Base-by-base conservation (phyloP, 1,140 invertebrate genomes). In the Sycobia sp. region DNA sequence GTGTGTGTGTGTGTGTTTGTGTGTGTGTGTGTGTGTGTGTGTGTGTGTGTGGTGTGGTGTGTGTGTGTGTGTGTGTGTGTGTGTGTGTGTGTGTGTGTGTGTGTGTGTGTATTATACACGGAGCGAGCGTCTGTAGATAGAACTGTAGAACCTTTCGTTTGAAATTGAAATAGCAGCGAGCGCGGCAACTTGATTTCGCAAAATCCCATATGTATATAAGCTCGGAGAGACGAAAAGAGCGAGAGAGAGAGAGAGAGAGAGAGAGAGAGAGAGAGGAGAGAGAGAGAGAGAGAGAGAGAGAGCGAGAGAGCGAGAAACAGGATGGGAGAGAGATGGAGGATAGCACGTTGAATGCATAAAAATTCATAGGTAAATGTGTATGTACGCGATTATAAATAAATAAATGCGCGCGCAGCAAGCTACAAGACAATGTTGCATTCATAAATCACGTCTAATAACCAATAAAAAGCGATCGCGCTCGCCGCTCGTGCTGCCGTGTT, bases 361-460 rank as follows among this genome's bases (percentile, higher is more conserved):
- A n/a, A n/a, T n/a, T n/a, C n/a, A n/a, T n/a, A n/a, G n/a, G n/a
- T n/a, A n/a, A n/a, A n/a, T n/a, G n/a, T n/a, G n/a, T n/a, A n/a
- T 43, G 13, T 11, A 61, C 49, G 58, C 20, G 20, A 43, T 54
- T 56, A 56, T 62, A 56, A 62, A 60, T 62, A 36, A 41, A 18
- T 43, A 51, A 23, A 49, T 22, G 46, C 25, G 16, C 11, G 20
- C 25, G 20, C 13, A 56, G 29, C 20, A 14, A 43, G 53, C 4
- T 27, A 43, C 59, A 54, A 55, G 54, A 63, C 61, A 63, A 63
- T 63, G 38, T 57, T 43, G 46, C 46, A 50, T 50, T 57, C 53
- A 63, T 63, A 63, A 63, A 63, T 63, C 61, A 63, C 61, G 47
- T 57, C 23, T 63, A 63, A 63, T 63, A 63, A 63, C 44, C 34